Evolutionary conservation across 2,888 invertebrate species (phyloP).

Genomic region (Salticus scenicus): DNA sequence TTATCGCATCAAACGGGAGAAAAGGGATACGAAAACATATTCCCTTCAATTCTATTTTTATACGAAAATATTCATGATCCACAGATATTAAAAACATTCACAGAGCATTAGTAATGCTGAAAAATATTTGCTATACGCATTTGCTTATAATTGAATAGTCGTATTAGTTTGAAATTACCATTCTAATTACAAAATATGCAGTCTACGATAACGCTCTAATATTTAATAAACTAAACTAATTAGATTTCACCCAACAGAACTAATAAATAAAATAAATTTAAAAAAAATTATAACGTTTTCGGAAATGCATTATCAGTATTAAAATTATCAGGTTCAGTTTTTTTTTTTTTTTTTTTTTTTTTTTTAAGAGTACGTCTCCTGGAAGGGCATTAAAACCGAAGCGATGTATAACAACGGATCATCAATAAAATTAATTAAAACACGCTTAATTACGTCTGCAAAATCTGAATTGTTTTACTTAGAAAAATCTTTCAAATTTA

Average conservation of each 20-base stretch:
- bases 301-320: neutral
- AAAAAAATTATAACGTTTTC: neutral
- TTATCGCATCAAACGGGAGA: too few relatives aligned
- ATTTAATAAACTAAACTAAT: neutral
- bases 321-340: neutral
- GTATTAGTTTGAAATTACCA: too few relatives aligned
- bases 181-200: too few relatives aligned
- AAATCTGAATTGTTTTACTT: neutral
- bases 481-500: neutral
- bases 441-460: neutral
- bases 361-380: neutral
- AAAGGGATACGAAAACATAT: too few relatives aligned
- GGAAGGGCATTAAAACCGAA: conserved; percentile 2
- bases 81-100: too few relatives aligned
- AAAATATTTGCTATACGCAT: too few relatives aligned
- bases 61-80: too few relatives aligned
- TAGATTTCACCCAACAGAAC: neutral
- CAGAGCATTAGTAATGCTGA: too few relatives aligned
- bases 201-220: too few relatives aligned
- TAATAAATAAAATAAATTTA: neutral
- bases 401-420: neutral
- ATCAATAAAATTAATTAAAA: conserved; percentile 14
- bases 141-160: too few relatives aligned
- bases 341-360: too few relatives aligned
- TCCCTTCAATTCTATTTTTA: too few relatives aligned